Percentiles rank a stretch among this genome's conserved stretches.
phyloP scores from a whole-genome alignment of 2,888 invertebrate species.

The Hirtodrosophila histrioides region DNA sequence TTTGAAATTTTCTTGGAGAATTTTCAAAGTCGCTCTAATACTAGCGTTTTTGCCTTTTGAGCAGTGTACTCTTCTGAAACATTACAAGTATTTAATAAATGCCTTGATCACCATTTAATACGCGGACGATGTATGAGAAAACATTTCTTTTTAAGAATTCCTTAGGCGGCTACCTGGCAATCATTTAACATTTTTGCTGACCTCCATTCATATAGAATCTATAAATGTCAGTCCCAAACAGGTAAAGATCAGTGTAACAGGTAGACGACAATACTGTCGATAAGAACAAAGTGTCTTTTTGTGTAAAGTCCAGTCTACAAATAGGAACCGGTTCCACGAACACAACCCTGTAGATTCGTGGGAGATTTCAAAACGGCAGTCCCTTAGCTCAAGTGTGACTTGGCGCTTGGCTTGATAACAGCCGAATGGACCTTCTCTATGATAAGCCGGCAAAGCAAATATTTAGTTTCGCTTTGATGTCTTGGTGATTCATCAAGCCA shows the following conservation, averaged over 20 bases:
- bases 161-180: not conserved
- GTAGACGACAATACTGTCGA: slow-evolving; percentile 4
- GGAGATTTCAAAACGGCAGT: no score
- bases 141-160: not conserved
- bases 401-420: not conserved
- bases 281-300: not conserved
- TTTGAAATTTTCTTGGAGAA: no score
- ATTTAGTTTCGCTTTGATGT: slow-evolving; percentile 35
- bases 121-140: not conserved
- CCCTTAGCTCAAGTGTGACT: no score
- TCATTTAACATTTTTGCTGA: not conserved
- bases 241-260: slow-evolving; percentile 13
- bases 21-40: no score
- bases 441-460: slow-evolving; percentile 13
- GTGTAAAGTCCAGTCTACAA: not conserved
- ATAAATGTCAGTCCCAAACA: not conserved
- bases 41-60: no score
- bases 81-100: no score
- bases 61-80: no score
- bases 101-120: no score
- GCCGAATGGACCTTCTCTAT: not conserved
- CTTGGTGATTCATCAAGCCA: slow-evolving; percentile 41
- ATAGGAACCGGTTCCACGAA: slow-evolving; percentile 3
- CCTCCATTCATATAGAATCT: not conserved
- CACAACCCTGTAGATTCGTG: no score